Evolutionary conservation across 2,797 vertebrate species (phyloP).

Genomic region (Acanthurus tractus): DNA sequence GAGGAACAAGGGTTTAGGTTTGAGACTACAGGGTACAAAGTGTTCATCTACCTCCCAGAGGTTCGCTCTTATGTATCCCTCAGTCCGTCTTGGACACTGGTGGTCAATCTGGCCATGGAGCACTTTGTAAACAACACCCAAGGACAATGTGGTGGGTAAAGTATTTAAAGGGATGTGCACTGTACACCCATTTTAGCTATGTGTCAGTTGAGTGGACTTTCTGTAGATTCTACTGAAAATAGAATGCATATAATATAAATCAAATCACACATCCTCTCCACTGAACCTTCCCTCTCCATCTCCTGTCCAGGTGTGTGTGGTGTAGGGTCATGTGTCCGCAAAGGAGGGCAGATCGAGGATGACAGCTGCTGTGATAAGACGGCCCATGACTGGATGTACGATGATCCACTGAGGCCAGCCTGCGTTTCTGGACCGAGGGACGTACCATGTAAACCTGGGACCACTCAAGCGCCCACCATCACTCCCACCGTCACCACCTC

Average conservation of each 20-base stretch:
- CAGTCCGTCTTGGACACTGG: constrained; percentile 50
- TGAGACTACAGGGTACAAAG: constrained; percentile 62
- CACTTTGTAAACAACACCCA: constrained; percentile 81
- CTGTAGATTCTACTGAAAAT: neutral
- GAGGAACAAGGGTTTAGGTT: constrained; percentile 73
- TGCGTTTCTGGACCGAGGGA: constrained; percentile 62
- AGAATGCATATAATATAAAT: neutral
- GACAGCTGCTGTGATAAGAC: constrained; percentile 81
- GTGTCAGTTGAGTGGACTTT: neutral
- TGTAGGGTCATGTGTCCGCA: constrained; percentile 76
- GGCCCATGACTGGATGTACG: constrained; percentile 77
- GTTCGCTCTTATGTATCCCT: constrained; percentile 79
- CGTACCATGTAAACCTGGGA: constrained; percentile 14
- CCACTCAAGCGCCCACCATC: accelerated
- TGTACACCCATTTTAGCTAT: neutral
- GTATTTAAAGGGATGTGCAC: neutral
- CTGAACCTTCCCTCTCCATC: neutral
- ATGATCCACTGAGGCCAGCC: constrained; percentile 71
- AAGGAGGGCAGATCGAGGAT: constrained; percentile 70
- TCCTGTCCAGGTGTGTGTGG: constrained; percentile 78
- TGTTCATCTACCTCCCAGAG: constrained; percentile 70
- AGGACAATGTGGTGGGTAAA: constrained; percentile 83
- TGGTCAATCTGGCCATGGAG: constrained; percentile 79
- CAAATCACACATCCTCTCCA: neutral
- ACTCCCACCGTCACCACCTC: neutral